A percentile compares a stretch with the other conserved stretches of the same genome.
Evolutionary conservation across 2,113 vertebrate genomes (phyloP).

Genomic region (Haplochromis burtoni): DNA sequence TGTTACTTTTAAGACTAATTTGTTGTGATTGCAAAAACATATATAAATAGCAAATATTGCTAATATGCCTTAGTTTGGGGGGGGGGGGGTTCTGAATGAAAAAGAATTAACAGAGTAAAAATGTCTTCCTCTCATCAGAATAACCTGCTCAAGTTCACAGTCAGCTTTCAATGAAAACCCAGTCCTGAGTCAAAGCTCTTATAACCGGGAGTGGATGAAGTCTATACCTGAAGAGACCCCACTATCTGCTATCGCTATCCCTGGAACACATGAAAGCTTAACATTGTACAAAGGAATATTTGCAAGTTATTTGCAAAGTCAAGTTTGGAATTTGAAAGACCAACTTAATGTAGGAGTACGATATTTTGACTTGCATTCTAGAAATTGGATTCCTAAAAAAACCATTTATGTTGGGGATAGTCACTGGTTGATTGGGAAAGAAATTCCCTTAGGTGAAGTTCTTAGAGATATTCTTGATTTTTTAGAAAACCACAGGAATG

Average conservation of each 20-base stretch:
- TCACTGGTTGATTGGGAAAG: neutral
- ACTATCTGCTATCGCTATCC: conserved; percentile 54
- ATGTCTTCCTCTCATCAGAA: neutral
- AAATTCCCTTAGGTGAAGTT: neutral
- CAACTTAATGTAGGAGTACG: conserved; percentile 57
- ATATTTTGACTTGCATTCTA: conserved; percentile 46
- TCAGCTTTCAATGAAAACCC: neutral
- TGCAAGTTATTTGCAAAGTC: neutral
- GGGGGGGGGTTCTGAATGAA: neutral
- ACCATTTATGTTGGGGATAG: neutral
- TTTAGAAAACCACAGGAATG: neutral
- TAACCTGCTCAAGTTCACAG: neutral
- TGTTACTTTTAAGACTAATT: neutral
- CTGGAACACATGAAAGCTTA: conserved; percentile 58
- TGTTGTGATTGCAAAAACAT: neutral
- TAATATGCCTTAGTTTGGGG: neutral
- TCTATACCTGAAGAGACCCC: conserved; percentile 2
- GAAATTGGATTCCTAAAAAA: neutral
- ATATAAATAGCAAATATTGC: neutral
- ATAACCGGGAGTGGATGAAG: conserved; percentile 52
- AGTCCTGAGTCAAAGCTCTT: accelerated
- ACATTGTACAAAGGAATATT: neutral
- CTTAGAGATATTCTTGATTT: conserved; percentile 15
- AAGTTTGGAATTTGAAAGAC: conserved; percentile 43
- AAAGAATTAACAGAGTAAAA: neutral